Evolutionary conservation across 2,888 invertebrate genomes (phyloP).

Genomic region (Eudasyphora cyanicolor): DNA sequence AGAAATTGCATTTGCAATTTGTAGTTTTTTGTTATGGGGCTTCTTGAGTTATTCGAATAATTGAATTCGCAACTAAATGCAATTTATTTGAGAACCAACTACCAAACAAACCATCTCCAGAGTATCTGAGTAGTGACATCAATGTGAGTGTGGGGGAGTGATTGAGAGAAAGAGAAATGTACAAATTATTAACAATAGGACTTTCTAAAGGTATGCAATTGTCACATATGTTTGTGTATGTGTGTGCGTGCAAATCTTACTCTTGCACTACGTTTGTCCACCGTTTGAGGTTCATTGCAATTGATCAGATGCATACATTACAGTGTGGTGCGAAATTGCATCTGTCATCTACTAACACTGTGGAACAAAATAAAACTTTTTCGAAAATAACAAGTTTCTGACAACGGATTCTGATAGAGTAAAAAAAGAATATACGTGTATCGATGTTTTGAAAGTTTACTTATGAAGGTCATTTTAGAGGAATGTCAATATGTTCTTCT

Average conservation of each 20-base stretch:
- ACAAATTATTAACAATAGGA: slow-evolving; percentile 13
- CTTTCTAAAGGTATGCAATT: slow-evolving; percentile 34
- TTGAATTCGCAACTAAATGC: slow-evolving; percentile 16
- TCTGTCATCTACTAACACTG: too few relatives aligned
- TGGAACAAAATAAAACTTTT: too few relatives aligned
- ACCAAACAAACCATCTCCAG: too few relatives aligned
- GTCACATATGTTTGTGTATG: not conserved
- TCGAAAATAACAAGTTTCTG: too few relatives aligned
- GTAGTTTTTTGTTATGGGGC: slow-evolving; percentile 54
- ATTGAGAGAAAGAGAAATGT: not conserved
- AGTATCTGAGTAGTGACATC: not conserved
- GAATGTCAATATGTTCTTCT: too few relatives aligned
- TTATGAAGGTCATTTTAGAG: too few relatives aligned
- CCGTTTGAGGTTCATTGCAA: slow-evolving; percentile 6
- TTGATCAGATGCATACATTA: not conserved
- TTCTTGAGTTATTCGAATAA: slow-evolving; percentile 43
- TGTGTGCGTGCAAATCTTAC: not conserved
- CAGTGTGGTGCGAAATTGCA: slow-evolving; percentile 5
- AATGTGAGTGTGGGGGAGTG: not conserved
- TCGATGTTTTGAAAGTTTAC: too few relatives aligned
- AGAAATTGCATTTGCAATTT: slow-evolving; percentile 45
- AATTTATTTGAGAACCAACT: slow-evolving; percentile 22
- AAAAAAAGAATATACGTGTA: too few relatives aligned
- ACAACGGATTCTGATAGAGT: too few relatives aligned
- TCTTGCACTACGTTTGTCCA: not conserved